A percentile compares a stretch with the other conserved stretches of the same genome.
Conservation (phyloP, 1,140 invertebrate genomes). For the Cheumatopsyche charites region DNA sequence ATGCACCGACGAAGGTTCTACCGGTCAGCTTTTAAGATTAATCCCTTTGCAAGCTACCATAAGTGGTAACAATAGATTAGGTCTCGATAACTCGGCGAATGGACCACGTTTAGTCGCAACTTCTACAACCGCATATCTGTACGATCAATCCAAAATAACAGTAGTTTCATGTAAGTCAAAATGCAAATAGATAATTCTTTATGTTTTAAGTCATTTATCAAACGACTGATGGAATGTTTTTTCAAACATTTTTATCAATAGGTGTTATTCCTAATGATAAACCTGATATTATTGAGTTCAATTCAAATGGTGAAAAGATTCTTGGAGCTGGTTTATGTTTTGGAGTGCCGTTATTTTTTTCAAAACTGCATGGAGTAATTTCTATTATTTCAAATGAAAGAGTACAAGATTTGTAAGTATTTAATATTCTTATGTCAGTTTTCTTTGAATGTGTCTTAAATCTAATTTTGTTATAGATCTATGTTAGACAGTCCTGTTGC, state of each 20-base stretch:
- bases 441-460: neutral
- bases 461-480: constrained; percentile 50
- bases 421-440: neutral
- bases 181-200: neutral
- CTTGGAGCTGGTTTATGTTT: constrained; percentile 70
- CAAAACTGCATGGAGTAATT: constrained; percentile 67
- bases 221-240: neutral
- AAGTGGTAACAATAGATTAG: constrained; percentile 10
- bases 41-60: constrained; percentile 31
- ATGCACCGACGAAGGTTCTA: constrained; percentile 49
- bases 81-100: neutral
- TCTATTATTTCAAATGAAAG: constrained; percentile 61
- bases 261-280: constrained; percentile 51
- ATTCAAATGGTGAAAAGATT: constrained; percentile 62
- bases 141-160: constrained; percentile 36
- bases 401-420: constrained; percentile 52
- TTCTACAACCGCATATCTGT: constrained; percentile 33
- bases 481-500: constrained; percentile 55
- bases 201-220: too few relatives aligned
- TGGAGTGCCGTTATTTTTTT: constrained; percentile 66
- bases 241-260: constrained; percentile 16
- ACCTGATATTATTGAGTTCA: constrained; percentile 54
- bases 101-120: constrained; percentile 33
- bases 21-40: constrained; percentile 49
- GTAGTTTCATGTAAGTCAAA: constrained; percentile 40